Conservation (phyloP, 1,140 invertebrate species). For the Eriocheir sinensis region DNA sequence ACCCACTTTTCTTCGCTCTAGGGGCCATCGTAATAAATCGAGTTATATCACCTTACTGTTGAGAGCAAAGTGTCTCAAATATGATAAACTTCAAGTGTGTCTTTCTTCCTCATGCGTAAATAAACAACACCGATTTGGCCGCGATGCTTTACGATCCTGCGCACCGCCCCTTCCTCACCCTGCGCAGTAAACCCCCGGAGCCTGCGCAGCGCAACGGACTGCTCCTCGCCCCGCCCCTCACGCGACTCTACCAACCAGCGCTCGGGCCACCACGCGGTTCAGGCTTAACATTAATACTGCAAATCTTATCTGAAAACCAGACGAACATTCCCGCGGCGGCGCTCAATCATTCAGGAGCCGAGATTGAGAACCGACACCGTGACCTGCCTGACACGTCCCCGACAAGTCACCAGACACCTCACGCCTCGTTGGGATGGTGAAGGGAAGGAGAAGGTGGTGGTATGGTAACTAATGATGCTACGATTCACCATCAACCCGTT, state of each 20-base stretch:
- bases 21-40: no score
- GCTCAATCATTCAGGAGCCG: background rate
- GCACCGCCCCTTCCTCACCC: background rate
- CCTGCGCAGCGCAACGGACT: background rate
- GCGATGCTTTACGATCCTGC: background rate
- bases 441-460: background rate
- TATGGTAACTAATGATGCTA: no score
- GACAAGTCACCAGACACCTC: background rate
- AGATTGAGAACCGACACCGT: background rate
- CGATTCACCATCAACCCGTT: no score
- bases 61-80: background rate
- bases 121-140: background rate
- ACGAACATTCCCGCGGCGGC: background rate
- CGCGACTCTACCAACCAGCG: background rate
- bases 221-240: background rate
- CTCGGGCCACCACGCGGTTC: background rate
- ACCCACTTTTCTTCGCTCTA: no score
- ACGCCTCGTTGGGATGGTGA: background rate
- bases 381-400: background rate
- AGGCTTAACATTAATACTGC: background rate
- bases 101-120: background rate
- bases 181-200: background rate
- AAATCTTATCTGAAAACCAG: conserved; percentile 25
- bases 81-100: background rate
- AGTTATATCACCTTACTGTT: no score